A percentile compares a stretch with the other conserved stretches of the same genome.
phyloP scores from a whole-genome alignment of 2,797 vertebrate genomes.

The Arrhamphus sclerolepis region DNA sequence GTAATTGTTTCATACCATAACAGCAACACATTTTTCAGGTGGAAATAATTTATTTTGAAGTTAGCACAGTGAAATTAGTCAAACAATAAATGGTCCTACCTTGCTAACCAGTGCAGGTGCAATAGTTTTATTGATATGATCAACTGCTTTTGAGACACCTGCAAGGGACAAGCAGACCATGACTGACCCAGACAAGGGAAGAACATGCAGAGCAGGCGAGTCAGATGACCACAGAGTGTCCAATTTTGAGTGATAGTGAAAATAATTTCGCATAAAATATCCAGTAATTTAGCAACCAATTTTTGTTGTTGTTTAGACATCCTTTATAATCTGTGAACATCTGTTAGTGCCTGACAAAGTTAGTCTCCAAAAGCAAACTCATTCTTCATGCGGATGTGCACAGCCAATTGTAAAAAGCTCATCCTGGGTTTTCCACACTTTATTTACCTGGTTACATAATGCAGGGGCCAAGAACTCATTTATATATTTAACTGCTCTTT shows the following conservation, averaged over 20 bases:
- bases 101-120: constrained; percentile 97
- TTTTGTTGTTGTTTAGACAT: constrained; percentile 55
- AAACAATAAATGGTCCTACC: constrained; percentile 90
- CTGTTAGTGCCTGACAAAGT: constrained; percentile 62
- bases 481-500: constrained; percentile 98
- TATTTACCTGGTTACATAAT: constrained; percentile 97
- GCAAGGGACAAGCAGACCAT: constrained; percentile 95
- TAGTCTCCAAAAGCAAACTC: constrained; percentile 77
- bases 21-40: too few species aligned
- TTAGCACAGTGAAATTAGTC: constrained; percentile 59
- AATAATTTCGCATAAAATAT: constrained; percentile 2
- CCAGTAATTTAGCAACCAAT: neutral
- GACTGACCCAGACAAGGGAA: constrained; percentile 79
- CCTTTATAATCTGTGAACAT: constrained; percentile 68
- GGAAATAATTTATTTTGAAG: neutral
- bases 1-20: too few species aligned
- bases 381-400: constrained; percentile 76
- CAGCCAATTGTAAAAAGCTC: constrained; percentile 17
- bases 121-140: constrained; percentile 99
- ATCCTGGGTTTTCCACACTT: constrained; percentile 55
- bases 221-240: constrained; percentile 76
- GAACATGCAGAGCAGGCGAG: constrained; percentile 79
- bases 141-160: constrained; percentile 99
- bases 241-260: neutral
- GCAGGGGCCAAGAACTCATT: constrained; percentile 98